phyloP scores from a whole-genome alignment of 2,888 invertebrate genomes.

The Eupithecia centaureata region DNA sequence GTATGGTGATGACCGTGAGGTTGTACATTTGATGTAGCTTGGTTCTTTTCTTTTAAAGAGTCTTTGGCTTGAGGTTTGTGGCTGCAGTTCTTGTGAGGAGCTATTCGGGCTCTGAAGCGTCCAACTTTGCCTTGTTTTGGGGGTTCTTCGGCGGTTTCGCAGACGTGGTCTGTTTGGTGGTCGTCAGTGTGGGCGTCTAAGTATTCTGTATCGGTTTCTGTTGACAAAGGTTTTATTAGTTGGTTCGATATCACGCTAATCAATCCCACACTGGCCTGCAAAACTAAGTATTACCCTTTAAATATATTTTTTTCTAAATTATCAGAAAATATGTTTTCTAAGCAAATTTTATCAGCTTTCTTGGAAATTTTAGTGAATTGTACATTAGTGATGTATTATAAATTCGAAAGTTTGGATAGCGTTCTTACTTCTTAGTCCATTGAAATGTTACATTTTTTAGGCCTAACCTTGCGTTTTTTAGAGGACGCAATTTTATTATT shows the following conservation, averaged over 20 bases:
- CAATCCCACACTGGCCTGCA: no score
- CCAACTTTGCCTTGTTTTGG: slow-evolving; percentile 72
- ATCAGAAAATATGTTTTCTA: no score
- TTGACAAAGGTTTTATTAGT: slow-evolving; percentile 4
- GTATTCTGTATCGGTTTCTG: slow-evolving; percentile 76
- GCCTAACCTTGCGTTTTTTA: no score
- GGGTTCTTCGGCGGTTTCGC: slow-evolving; percentile 55
- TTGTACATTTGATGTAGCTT: slow-evolving; percentile 56
- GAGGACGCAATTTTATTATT: no score
- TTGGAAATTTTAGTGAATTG: no score
- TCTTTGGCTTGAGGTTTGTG: slow-evolving; percentile 62
- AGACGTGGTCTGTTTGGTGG: slow-evolving; percentile 48
- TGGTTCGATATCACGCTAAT: neutral
- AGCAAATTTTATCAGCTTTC: no score
- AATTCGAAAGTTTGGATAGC: no score
- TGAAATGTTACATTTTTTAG: no score
- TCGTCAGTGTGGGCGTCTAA: slow-evolving; percentile 66
- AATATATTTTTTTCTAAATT: no score
- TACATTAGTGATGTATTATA: no score
- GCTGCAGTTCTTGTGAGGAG: slow-evolving; percentile 66
- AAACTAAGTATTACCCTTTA: no score
- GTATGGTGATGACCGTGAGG: slow-evolving; percentile 77
- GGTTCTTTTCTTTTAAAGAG: slow-evolving; percentile 59
- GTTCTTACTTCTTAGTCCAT: no score
- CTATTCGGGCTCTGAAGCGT: slow-evolving; percentile 70